Percentiles rank a stretch among this genome's conserved stretches.
These are phyloP conservation scores for Macrochelys suwanniensis DNA, from an alignment of 2,797 vertebrate genomes.

Conservation along the genomic window DNA sequence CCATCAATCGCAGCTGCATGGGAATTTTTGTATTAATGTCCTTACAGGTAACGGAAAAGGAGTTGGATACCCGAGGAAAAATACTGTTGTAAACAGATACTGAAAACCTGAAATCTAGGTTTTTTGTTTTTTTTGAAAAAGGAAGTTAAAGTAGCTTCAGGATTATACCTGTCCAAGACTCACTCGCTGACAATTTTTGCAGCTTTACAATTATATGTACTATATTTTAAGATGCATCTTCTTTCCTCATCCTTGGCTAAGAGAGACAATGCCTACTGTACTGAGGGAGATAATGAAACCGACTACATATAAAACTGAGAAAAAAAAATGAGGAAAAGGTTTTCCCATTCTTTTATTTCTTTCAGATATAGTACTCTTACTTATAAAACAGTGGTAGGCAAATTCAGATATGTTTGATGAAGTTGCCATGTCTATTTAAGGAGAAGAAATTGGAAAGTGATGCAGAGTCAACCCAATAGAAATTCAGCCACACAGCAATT, in stretches of 20 bases:
- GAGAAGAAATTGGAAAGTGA: background rate
- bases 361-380: background rate
- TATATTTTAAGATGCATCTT: background rate
- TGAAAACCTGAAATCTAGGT: background rate
- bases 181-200: background rate
- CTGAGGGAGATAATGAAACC: background rate
- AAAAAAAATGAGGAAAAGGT: background rate
- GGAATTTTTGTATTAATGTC: background rate
- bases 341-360: background rate
- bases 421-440: fast-evolving
- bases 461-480: background rate
- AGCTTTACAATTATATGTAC: background rate
- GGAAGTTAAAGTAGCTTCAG: background rate
- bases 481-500: background rate
- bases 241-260: background rate
- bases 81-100: background rate
- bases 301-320: background rate
- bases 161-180: background rate
- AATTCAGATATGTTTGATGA: fast-evolving
- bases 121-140: background rate
- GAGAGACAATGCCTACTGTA: background rate
- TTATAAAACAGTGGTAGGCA: fast-evolving
- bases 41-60: background rate
- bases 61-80: background rate
- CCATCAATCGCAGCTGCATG: background rate